Base-by-base conservation (phyloP, 2,797 vertebrate species). In the Heterohyrax brucei region DNA sequence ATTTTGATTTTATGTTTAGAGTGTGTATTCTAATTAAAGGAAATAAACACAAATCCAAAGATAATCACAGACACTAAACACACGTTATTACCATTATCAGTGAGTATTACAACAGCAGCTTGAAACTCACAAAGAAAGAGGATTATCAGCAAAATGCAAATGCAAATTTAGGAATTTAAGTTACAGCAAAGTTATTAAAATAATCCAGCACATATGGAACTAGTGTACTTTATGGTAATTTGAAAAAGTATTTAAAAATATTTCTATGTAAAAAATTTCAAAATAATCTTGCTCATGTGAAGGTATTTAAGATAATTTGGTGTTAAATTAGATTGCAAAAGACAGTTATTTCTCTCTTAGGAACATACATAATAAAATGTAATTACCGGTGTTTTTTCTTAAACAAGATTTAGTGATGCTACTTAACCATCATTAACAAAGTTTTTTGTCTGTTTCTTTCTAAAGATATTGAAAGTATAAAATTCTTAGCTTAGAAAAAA, bases 1-100 rank as follows among this genome's bases (percentile, higher is more conserved):
- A 48, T 72, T 94, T 88, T 93, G n/a, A 89, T 87, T 88, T 94
- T 94, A 33, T 46, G 93, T 95, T 96, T 96, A 94, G 94, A 44
- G 21, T 93, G 97, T 10, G 1, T 84, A 50, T 79, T 93, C 28
- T 96, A 95, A 96, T 97, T 95, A 77, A 80, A 97, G 68, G 89
- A 97, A 95, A 92, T 91, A 39, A 10, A 80, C 73, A 87, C 73
- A 46, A 96, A 77, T 79, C 85, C 95, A 89, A 83, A 93, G 66
- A 92, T 89, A 97, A 97, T 93, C 68, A 80, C 10, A 78, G 46
- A 91, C 87, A 96, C 95, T 96, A 2, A 96, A 72, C 83, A 93
- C 16, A 76, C 9, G 53, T 95, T 95, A 93, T 95, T 94, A 96
- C 28, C 46, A 89, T 94, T 96, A 86, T 85, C 76, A 78, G 48